A percentile compares a stretch with the other conserved stretches of the same genome.
Conservation (phyloP, 2,797 vertebrate genomes). For the Paedocypris micromegethes region DNA sequence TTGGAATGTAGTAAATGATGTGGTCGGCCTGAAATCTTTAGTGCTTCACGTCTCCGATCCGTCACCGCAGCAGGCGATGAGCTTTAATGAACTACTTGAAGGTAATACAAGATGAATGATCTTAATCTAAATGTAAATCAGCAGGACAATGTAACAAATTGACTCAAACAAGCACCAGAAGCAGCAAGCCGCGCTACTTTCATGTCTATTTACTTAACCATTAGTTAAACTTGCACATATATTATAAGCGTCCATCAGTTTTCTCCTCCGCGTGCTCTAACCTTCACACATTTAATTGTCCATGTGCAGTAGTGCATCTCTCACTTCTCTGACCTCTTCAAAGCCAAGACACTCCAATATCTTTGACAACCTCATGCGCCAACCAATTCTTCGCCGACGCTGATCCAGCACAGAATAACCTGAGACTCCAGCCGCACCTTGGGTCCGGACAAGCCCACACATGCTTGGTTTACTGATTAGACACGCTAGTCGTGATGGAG, state of each 20-base stretch:
- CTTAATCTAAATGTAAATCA: slow-evolving; percentile 45
- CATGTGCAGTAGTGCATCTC: neutral
- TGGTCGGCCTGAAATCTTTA: slow-evolving; percentile 11
- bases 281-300: no score
- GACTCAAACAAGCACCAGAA: neutral
- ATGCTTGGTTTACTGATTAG: slow-evolving; percentile 55
- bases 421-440: slow-evolving; percentile 41
- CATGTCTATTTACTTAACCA: no score
- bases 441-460: slow-evolving; percentile 47
- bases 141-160: neutral
- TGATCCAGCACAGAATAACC: slow-evolving; percentile 40
- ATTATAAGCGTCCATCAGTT: neutral
- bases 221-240: neutral
- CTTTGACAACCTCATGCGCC: slow-evolving; percentile 26
- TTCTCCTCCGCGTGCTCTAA: no score
- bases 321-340: slow-evolving; percentile 20
- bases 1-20: neutral
- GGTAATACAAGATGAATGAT: slow-evolving; percentile 23
- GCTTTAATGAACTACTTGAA: slow-evolving; percentile 39
- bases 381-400: slow-evolving; percentile 23
- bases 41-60: neutral
- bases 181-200: no score
- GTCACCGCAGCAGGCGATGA: slow-evolving; percentile 32
- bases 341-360: slow-evolving; percentile 16
- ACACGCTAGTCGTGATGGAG: slow-evolving; percentile 38